Conservation (phyloP, 2,888 invertebrate genomes). For the Phorcus lineatus region DNA sequence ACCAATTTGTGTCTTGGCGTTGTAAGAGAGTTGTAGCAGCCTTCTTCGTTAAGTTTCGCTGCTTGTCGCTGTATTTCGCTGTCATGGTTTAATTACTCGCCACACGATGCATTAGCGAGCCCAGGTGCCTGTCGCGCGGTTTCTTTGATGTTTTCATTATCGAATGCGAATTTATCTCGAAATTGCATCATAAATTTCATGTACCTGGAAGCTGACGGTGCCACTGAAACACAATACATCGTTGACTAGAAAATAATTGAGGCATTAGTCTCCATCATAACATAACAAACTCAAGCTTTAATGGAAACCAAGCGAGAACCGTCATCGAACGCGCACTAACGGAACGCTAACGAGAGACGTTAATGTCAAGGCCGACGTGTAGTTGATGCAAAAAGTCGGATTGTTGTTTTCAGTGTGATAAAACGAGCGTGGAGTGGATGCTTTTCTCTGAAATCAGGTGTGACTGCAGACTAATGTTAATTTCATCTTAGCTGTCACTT, state of each 20-base stretch:
- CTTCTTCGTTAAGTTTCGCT: constrained; percentile 23
- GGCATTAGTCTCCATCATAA: neutral
- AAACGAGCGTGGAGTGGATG: neutral
- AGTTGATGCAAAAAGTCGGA: neutral
- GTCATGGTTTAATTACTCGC: neutral
- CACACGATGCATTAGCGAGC: constrained; percentile 4
- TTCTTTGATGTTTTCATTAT: constrained; percentile 16
- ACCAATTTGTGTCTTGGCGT: neutral
- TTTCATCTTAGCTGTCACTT: neutral
- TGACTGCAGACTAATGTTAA: neutral
- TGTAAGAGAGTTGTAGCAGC: neutral
- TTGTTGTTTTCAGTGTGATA: neutral
- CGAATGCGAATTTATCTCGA: constrained; percentile 12
- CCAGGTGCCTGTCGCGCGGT: constrained; percentile 5
- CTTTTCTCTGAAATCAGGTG: neutral
- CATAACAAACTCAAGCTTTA: neutral
- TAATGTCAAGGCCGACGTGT: constrained; percentile 4
- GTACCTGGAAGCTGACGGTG: constrained; percentile 5
- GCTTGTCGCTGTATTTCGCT: constrained; percentile 1
- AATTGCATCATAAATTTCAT: constrained; percentile 23
- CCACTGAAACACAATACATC: neutral
- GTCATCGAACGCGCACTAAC: neutral
- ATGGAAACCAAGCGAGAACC: neutral
- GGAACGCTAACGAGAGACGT: neutral
- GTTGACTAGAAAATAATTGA: neutral